Percentiles rank a stretch among this genome's conserved stretches.
Evolutionary conservation across 2,888 invertebrate species (phyloP).

Genomic region (Crematogaster levior): DNA sequence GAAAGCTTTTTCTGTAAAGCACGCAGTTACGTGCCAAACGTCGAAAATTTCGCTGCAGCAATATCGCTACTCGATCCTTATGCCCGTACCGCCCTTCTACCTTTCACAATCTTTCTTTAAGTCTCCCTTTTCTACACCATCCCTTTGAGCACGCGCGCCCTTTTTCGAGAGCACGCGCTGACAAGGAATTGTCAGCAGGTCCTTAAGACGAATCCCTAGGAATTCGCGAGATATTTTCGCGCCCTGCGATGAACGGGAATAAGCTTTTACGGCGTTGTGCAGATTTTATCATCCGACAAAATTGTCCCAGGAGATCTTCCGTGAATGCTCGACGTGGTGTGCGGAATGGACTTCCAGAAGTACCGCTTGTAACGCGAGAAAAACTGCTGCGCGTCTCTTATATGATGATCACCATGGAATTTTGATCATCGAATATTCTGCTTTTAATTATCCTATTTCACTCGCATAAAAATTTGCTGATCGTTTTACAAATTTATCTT

Average conservation of each 20-base stretch:
- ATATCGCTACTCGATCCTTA: conserved; percentile 37
- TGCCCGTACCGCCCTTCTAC: background rate
- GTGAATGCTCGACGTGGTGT: conserved; percentile 4
- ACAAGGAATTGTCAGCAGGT: conserved; percentile 30
- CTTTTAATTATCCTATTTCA: background rate
- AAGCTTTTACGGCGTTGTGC: conserved; percentile 36
- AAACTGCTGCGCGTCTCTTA: background rate
- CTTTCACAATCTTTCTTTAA: conserved; percentile 30
- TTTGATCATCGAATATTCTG: conserved; percentile 2
- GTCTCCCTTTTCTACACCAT: conserved; percentile 22
- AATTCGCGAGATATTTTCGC: conserved; percentile 44
- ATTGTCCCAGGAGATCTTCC: conserved; percentile 39
- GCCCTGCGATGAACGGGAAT: conserved; percentile 39
- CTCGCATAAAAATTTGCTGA: background rate
- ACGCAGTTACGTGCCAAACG: conserved; percentile 55
- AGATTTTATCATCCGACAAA: conserved; percentile 43
- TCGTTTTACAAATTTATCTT: background rate
- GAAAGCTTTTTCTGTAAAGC: conserved; percentile 71
- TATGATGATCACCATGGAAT: background rate
- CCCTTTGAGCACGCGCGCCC: conserved; percentile 18
- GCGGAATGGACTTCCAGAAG: conserved; percentile 21
- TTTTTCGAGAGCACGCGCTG: conserved; percentile 13
- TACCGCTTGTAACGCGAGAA: conserved; percentile 19
- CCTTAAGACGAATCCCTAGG: conserved; percentile 13
- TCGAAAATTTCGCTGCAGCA: conserved; percentile 60